A percentile compares a stretch with the other conserved stretches of the same genome.
phyloP scores from a whole-genome alignment of 2,888 invertebrate species.

The Cerceris rybyensis region DNA sequence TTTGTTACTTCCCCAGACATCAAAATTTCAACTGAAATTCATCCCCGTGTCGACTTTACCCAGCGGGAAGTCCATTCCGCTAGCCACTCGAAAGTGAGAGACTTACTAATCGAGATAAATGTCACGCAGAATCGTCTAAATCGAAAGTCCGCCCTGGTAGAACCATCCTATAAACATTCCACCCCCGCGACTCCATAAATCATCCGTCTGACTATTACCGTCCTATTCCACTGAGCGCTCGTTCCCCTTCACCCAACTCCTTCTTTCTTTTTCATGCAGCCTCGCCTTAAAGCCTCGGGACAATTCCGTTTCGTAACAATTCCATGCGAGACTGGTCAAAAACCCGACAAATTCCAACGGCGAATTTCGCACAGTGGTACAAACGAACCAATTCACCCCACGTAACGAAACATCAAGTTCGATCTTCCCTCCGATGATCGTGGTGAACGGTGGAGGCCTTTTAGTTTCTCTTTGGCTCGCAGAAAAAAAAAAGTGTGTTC shows the following conservation, averaged over 20 bases:
- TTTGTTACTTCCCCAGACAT: no score
- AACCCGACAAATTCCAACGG: not conserved
- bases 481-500: constrained; percentile 14
- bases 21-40: no score
- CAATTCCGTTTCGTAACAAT: not conserved
- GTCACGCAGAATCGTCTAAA: not conserved
- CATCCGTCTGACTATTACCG: constrained; percentile 18
- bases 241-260: not conserved
- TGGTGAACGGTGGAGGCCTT: not conserved
- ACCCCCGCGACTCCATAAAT: constrained; percentile 1
- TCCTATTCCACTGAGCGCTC: constrained; percentile 8
- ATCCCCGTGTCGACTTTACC: no score
- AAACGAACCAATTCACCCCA: no score
- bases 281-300: not conserved
- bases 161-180: not conserved
- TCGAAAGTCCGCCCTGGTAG: not conserved
- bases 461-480: not conserved
- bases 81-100: no score
- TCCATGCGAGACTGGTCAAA: not conserved
- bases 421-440: no score
- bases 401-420: no score
- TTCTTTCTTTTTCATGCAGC: no score
- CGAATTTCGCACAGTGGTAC: no score
- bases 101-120: not conserved
- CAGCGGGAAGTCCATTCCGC: no score